Conservation (phyloP, 2,888 invertebrate genomes). For the Limnephilus marmoratus region DNA sequence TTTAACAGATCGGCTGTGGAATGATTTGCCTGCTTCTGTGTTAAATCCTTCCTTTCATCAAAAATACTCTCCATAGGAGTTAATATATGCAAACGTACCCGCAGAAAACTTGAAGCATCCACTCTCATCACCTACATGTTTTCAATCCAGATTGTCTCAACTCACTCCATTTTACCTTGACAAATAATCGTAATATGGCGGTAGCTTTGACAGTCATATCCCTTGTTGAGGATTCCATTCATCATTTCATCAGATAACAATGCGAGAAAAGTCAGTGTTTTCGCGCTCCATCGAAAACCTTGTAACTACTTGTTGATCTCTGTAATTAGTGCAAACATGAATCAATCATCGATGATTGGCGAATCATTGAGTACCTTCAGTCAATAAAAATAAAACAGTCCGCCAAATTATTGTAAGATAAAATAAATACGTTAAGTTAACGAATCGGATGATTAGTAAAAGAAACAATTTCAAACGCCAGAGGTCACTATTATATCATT, state of each 20-base stretch:
- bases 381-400: neutral
- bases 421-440: too few relatives aligned
- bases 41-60: too few relatives aligned
- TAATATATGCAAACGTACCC: too few relatives aligned
- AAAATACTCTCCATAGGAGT: too few relatives aligned
- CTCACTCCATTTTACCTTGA: neutral
- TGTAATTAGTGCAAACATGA: neutral
- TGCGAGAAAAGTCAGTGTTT: slow-evolving; percentile 24
- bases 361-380: neutral
- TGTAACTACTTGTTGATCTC: neutral
- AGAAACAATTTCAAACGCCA: too few relatives aligned
- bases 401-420: too few relatives aligned
- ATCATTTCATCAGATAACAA: slow-evolving; percentile 16
- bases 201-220: slow-evolving; percentile 6
- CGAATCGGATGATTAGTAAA: too few relatives aligned
- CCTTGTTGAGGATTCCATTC: neutral
- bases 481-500: too few relatives aligned
- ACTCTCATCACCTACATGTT: neutral
- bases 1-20: too few relatives aligned
- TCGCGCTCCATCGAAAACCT: neutral
- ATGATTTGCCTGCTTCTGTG: too few relatives aligned
- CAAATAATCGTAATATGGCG: slow-evolving; percentile 22
- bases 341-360: neutral
- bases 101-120: too few relatives aligned
- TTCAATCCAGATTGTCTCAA: neutral